Conservation (phyloP, 1,140 invertebrate species). For the Lineus longissimus region DNA sequence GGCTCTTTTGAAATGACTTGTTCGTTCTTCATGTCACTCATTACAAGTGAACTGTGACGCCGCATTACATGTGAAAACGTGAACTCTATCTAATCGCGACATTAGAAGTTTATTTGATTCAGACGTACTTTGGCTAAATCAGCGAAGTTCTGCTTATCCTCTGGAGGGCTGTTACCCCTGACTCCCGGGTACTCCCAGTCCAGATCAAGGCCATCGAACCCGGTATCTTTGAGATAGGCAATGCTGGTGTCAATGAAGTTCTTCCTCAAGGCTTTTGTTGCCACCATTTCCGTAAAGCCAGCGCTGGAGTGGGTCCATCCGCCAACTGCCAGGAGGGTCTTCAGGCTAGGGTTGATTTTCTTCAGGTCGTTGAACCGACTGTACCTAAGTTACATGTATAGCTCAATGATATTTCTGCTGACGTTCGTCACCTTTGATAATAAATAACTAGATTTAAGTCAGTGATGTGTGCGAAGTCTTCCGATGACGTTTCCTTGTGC, state of each 20-base stretch:
- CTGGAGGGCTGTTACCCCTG: slow-evolving; percentile 84
- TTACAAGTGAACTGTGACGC: no score
- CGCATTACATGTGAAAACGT: no score
- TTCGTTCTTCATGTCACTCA: no score
- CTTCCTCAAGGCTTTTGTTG: slow-evolving; percentile 21
- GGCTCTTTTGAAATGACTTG: no score
- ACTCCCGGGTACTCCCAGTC: slow-evolving; percentile 95
- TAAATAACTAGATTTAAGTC: no score
- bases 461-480: no score
- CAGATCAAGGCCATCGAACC: slow-evolving; percentile 92
- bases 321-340: slow-evolving; percentile 88
- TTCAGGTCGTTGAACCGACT: slow-evolving; percentile 90
- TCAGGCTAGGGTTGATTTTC: slow-evolving; percentile 87
- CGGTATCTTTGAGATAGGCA: slow-evolving; percentile 82
- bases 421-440: no score
- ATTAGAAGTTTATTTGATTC: no score
- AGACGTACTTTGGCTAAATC: slow-evolving; percentile 73
- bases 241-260: slow-evolving; percentile 58
- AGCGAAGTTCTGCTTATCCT: slow-evolving; percentile 86
- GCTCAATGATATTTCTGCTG: background rate
- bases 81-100: no score
- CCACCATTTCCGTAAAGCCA: slow-evolving; percentile 54
- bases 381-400: slow-evolving; percentile 68
- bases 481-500: no score
- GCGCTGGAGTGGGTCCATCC: slow-evolving; percentile 94